Percentiles rank a stretch among this genome's conserved stretches.
These are phyloP conservation scores for Drosophila emarginata DNA, from an alignment of 2,888 invertebrate species.

Conservation along the genomic window DNA sequence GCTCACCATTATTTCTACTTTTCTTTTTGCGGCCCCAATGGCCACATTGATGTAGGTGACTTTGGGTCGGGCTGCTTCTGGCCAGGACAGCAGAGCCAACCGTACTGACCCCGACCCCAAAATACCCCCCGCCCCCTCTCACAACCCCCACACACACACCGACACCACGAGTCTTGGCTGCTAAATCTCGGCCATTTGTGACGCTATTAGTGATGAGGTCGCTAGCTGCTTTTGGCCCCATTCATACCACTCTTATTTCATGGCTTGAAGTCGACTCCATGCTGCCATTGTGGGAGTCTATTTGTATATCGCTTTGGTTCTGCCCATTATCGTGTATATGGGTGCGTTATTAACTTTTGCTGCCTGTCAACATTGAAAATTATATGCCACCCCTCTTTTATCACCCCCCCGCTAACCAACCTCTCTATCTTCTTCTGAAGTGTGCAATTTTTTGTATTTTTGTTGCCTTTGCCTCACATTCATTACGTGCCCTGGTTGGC, in stretches of 20 bases:
- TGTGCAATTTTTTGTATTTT: constrained; percentile 55
- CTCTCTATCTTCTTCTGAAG: constrained; percentile 9
- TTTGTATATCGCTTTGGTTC: constrained; percentile 49
- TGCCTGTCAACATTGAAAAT: constrained; percentile 75
- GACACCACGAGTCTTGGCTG: constrained; percentile 10
- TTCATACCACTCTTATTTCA: background rate
- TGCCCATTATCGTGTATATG: constrained; percentile 66
- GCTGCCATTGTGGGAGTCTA: constrained; percentile 12
- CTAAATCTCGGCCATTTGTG: constrained; percentile 74
- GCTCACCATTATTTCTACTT: background rate
- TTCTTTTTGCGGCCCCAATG: constrained; percentile 1
- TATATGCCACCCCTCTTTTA: constrained; percentile 56
- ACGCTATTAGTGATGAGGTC: constrained; percentile 57
- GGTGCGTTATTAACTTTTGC: constrained; percentile 75
- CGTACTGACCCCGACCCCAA: background rate
- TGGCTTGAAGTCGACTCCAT: background rate
- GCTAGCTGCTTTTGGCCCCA: constrained; percentile 11
- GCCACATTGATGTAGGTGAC: constrained; percentile 39
- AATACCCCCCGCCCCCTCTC: constrained; percentile 23
- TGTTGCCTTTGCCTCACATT: constrained; percentile 59
- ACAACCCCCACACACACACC: constrained; percentile 22
- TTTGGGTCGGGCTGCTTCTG: constrained; percentile 22
- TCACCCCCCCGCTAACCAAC: background rate
- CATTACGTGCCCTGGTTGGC: constrained; percentile 73
- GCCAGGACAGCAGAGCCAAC: constrained; percentile 29